Conservation (phyloP, 2,888 invertebrate species). For the Hirtodrosophila duncani region DNA sequence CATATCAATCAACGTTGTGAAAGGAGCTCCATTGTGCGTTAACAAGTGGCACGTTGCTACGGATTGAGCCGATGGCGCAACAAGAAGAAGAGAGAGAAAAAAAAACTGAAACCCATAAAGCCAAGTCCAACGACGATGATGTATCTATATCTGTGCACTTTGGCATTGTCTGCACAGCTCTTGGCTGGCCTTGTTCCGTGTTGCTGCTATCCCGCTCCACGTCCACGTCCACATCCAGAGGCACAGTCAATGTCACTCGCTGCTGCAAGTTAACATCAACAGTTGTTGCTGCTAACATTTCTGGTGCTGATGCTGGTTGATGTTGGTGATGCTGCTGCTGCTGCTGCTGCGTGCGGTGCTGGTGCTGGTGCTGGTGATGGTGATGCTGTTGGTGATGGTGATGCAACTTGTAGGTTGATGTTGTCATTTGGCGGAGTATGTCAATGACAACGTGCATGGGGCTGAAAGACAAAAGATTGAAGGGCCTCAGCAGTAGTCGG, state of each 20-base stretch:
- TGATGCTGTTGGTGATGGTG: conserved; percentile 3
- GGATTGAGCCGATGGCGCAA: conserved; percentile 43
- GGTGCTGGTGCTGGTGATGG: background rate
- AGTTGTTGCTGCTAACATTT: conserved; percentile 21
- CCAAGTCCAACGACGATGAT: conserved; percentile 33
- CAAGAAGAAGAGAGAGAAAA: conserved; percentile 2
- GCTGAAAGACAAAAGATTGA: conserved; percentile 57
- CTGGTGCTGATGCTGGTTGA: conserved; percentile 15
- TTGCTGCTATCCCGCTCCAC: too few relatives aligned
- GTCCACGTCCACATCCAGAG: too few relatives aligned
- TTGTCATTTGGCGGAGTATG: conserved; percentile 52
- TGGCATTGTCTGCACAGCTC: too few relatives aligned
- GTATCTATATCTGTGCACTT: conserved; percentile 43
- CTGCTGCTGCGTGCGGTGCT: conserved; percentile 7
- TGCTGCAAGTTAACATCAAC: too few relatives aligned
- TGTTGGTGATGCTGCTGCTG: too few relatives aligned
- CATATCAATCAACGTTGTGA: conserved; percentile 59
- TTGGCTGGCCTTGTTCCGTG: too few relatives aligned
- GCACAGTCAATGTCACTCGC: too few relatives aligned
- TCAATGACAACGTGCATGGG: conserved; percentile 58
- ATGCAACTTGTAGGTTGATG: conserved; percentile 34
- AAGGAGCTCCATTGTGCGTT: conserved; percentile 56
- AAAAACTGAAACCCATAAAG: conserved; percentile 2
- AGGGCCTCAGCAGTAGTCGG: conserved; percentile 26
- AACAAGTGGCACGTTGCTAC: conserved; percentile 66